Evolutionary conservation across 2,113 vertebrate species (phyloP).

Genomic region (Salminus brasiliensis): DNA sequence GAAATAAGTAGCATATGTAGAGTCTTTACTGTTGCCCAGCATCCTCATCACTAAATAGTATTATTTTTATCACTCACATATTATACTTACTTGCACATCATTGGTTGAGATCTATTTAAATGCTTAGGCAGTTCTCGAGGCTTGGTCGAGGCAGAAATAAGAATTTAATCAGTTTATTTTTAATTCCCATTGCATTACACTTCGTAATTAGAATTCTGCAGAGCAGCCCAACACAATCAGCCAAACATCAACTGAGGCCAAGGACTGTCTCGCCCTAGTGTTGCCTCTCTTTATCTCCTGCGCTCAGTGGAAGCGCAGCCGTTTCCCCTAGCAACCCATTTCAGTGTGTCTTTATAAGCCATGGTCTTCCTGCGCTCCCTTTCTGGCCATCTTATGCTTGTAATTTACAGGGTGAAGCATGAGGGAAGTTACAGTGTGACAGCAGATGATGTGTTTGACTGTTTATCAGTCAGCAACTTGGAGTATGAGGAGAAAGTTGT

Average conservation of each 20-base stretch:
- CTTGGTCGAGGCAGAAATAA: background rate
- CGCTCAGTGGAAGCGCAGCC: conserved; percentile 30
- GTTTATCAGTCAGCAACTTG: background rate
- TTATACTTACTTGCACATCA: background rate
- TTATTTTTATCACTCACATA: background rate
- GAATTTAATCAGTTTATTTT: conserved; percentile 20
- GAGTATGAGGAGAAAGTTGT: background rate
- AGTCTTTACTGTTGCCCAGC: background rate
- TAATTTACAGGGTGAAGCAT: background rate
- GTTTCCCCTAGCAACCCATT: conserved; percentile 41
- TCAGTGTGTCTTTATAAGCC: conserved; percentile 21
- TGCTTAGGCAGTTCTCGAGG: background rate
- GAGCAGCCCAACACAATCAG: conserved; percentile 43
- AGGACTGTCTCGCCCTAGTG: conserved; percentile 37
- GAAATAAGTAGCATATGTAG: too few species aligned
- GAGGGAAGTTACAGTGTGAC: background rate
- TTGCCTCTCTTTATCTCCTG: conserved; percentile 42
- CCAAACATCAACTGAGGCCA: conserved; percentile 53
- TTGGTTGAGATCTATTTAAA: background rate
- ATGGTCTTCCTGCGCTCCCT: background rate
- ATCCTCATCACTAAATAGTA: background rate
- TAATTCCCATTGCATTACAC: conserved; percentile 8
- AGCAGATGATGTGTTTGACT: background rate
- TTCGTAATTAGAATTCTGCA: conserved; percentile 47
- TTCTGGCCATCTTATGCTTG: conserved; percentile 12